Conservation (phyloP, 2,797 vertebrate species). For the Thalassophryne amazonica region DNA sequence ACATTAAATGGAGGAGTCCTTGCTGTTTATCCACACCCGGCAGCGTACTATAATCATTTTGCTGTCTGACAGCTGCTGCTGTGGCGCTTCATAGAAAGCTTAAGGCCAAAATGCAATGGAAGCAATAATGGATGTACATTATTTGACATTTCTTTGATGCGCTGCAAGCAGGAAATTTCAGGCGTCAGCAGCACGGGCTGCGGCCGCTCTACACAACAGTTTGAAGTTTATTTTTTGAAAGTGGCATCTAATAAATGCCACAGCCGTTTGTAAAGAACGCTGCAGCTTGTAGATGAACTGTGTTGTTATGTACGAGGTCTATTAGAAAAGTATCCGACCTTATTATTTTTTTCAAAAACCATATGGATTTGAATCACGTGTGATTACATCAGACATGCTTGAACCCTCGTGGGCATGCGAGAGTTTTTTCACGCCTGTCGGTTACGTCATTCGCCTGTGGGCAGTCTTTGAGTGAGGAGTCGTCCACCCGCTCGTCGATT, state of each 20-base stretch:
- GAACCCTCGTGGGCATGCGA: too few species aligned
- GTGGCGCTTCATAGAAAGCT: conserved; percentile 8
- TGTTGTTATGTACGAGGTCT: too few species aligned
- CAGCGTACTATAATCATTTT: conserved; percentile 4
- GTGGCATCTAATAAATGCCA: background rate
- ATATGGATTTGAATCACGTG: too few species aligned
- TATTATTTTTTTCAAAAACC: too few species aligned
- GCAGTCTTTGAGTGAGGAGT: too few species aligned
- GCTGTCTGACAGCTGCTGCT: background rate
- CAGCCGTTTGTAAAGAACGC: background rate
- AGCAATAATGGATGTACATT: conserved; percentile 16
- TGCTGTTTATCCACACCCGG: conserved; percentile 9
- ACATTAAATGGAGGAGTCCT: background rate
- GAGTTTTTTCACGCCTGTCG: too few species aligned
- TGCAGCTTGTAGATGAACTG: background rate
- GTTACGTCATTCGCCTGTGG: too few species aligned
- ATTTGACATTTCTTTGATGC: conserved; percentile 27
- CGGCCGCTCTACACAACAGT: background rate
- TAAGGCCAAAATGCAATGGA: conserved; percentile 12
- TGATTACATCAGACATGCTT: too few species aligned
- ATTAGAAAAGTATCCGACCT: too few species aligned
- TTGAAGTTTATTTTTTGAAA: conserved; percentile 1
- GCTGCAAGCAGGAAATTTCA: conserved; percentile 6
- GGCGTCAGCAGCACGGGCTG: background rate
- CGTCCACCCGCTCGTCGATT: too few species aligned